phyloP scores from a whole-genome alignment of 2,797 vertebrate species.

The Parauchenoglanis punctatus region DNA sequence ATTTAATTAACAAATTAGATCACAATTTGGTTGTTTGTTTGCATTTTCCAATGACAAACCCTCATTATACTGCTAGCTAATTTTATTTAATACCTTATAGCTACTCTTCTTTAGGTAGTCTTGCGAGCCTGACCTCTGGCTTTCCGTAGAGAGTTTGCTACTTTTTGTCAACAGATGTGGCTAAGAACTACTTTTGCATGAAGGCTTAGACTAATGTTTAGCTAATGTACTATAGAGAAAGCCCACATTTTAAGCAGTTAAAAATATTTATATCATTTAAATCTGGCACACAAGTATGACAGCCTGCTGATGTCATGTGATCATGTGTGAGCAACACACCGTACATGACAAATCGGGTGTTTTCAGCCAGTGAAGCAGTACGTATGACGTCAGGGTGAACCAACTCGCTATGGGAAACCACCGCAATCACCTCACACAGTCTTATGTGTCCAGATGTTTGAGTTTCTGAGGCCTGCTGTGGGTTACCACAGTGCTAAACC shows the following conservation, averaged over 20 bases:
- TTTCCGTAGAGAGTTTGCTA: not conserved
- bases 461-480: slow-evolving; percentile 4
- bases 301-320: not conserved
- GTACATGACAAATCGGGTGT: not conserved
- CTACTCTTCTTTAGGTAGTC: not conserved
- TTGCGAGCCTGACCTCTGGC: not conserved
- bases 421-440: slow-evolving; percentile 10
- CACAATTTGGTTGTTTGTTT: not conserved
- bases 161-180: not conserved
- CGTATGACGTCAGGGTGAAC: slow-evolving; percentile 20
- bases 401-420: slow-evolving; percentile 17
- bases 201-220: not conserved
- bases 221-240: not conserved
- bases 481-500: slow-evolving; percentile 30
- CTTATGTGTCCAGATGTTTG: slow-evolving; percentile 18
- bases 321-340: not conserved
- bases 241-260: not conserved
- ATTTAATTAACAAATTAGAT: not conserved
- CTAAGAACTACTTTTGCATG: not conserved
- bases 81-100: not conserved
- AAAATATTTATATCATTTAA: not conserved
- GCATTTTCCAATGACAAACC: too few species aligned
- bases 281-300: not conserved
- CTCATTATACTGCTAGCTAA: not conserved
- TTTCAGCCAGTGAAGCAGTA: not conserved